Evolutionary conservation across 2,888 invertebrate genomes (phyloP).

Genomic region (Tridacna gigas): DNA sequence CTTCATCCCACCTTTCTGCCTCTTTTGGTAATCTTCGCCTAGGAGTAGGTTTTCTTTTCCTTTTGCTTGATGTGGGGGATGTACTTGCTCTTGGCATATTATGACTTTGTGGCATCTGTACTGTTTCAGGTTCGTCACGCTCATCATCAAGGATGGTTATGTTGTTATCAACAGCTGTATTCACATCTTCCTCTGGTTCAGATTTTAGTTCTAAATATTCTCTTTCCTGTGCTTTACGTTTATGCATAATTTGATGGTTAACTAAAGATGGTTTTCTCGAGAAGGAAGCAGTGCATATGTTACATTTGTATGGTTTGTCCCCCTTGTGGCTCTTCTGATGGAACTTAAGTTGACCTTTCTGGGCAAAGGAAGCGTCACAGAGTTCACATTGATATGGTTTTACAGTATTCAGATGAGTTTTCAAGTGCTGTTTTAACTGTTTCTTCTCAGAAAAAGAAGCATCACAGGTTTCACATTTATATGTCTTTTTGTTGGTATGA

Average conservation of each 20-base stretch:
- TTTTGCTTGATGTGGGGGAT: not conserved
- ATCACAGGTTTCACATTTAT: slow-evolving; percentile 8
- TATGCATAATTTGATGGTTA: slow-evolving; percentile 20
- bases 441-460: not conserved
- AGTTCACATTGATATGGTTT: slow-evolving; percentile 9
- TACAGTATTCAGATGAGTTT: not conserved
- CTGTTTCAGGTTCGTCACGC: not conserved
- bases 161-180: not conserved
- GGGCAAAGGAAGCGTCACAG: slow-evolving; percentile 19
- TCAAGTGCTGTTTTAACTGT: not conserved
- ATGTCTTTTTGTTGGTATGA: not conserved
- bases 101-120: not conserved
- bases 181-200: not conserved
- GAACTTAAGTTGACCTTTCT: slow-evolving; percentile 19
- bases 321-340: slow-evolving; percentile 21
- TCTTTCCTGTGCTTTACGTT: slow-evolving; percentile 10
- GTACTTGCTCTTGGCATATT: not conserved
- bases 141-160: too few relatives aligned
- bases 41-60: not conserved
- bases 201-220: slow-evolving; percentile 3
- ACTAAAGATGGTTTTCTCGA: slow-evolving; percentile 13
- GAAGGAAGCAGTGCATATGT: slow-evolving; percentile 12
- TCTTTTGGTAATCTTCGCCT: not conserved
- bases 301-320: slow-evolving; percentile 10
- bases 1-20: not conserved